Percentiles rank a stretch among this genome's conserved stretches.
phyloP scores from a whole-genome alignment of 2,888 invertebrate genomes.

The Altica lythri region DNA sequence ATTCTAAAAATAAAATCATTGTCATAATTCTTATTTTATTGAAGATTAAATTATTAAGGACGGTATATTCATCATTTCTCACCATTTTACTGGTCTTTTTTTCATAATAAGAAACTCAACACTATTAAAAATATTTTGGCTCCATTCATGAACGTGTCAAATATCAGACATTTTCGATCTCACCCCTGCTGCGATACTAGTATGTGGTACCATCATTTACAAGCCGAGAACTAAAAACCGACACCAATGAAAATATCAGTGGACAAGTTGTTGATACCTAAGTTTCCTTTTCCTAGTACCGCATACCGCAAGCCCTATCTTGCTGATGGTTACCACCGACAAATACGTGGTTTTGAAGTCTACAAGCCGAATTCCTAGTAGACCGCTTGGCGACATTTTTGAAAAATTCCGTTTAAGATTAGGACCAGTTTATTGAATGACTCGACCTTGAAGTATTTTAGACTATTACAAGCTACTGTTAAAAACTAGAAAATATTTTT shows the following conservation, averaged over 20 bases:
- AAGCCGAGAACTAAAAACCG: constrained; percentile 18
- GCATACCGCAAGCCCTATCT: constrained; percentile 7
- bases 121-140: constrained; percentile 5
- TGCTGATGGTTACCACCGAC: too few species aligned
- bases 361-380: constrained; percentile 22
- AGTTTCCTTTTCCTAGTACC: constrained; percentile 15
- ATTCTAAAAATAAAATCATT: too few species aligned
- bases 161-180: constrained; percentile 13
- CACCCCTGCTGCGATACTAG: constrained; percentile 16
- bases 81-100: too few species aligned
- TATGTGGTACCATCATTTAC: constrained; percentile 4
- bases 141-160: constrained; percentile 18
- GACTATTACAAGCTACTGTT: too few species aligned
- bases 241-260: constrained; percentile 15
- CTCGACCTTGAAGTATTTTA: background rate
- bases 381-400: constrained; percentile 25
- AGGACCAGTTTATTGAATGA: constrained; percentile 19
- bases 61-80: too few species aligned
- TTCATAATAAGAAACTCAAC: constrained; percentile 7
- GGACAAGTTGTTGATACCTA: constrained; percentile 17
- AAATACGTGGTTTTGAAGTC: constrained; percentile 8
- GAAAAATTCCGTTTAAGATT: constrained; percentile 19
- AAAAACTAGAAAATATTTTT: too few species aligned
- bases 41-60: too few species aligned
- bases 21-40: too few species aligned